Conservation (phyloP, 2,797 vertebrate species). For the Hirundo rustica region DNA sequence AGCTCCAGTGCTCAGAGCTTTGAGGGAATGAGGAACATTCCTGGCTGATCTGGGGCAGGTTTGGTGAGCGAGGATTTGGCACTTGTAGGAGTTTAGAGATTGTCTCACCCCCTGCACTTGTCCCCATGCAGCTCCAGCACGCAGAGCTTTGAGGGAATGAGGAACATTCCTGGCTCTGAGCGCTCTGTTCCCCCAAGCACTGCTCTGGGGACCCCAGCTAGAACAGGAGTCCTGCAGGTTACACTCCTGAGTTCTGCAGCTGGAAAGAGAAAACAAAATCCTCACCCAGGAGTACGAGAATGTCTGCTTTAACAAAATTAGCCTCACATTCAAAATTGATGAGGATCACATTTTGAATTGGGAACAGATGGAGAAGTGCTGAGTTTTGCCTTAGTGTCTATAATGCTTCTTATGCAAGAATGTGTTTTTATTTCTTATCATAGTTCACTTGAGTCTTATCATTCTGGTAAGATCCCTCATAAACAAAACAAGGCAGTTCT, state of each 20-base stretch:
- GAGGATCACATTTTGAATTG: slow-evolving; percentile 72
- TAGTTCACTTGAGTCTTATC: slow-evolving; percentile 50
- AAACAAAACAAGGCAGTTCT: slow-evolving; percentile 52
- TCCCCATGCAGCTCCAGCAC: neutral
- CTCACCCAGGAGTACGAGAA: slow-evolving; percentile 40
- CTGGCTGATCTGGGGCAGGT: neutral
- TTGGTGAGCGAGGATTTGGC: neutral
- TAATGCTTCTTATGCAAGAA: slow-evolving; percentile 64
- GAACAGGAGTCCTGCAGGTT: slow-evolving; percentile 28
- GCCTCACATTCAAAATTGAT: slow-evolving; percentile 66
- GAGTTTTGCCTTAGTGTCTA: slow-evolving; percentile 68
- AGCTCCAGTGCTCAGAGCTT: neutral
- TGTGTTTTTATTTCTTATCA: slow-evolving; percentile 74
- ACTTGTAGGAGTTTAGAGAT: neutral
- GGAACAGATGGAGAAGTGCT: slow-evolving; percentile 77
- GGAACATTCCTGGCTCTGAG: neutral
- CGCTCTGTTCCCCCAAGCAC: neutral
- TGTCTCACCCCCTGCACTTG: neutral
- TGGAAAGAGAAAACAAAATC: slow-evolving; percentile 42
- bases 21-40: neutral
- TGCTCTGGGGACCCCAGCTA: too few species aligned
- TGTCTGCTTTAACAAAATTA: slow-evolving; percentile 58
- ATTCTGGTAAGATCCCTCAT: slow-evolving; percentile 50
- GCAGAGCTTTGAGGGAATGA: neutral
- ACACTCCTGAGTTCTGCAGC: neutral